phyloP scores from a whole-genome alignment of 2,888 invertebrate genomes.

The Silvanus unidentatus region DNA sequence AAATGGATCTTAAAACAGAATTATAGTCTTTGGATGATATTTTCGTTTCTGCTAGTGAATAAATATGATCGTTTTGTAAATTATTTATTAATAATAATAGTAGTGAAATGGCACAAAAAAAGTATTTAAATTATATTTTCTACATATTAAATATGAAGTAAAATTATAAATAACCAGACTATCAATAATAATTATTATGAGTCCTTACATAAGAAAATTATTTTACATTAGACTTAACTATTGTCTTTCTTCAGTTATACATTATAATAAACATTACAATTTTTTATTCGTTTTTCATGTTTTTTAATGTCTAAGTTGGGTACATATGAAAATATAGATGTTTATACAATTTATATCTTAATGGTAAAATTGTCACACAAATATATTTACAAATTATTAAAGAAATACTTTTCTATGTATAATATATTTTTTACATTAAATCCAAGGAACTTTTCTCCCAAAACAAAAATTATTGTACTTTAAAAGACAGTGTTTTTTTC shows the following conservation, averaged over 20 bases:
- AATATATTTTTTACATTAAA: too few relatives aligned
- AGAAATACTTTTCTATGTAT: too few relatives aligned
- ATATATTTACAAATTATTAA: neutral
- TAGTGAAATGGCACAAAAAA: conserved; percentile 33
- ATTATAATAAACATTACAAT: too few relatives aligned
- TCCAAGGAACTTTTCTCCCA: too few relatives aligned
- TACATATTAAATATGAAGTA: conserved; percentile 18
- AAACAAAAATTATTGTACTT: too few relatives aligned
- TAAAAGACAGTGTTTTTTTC: too few relatives aligned
- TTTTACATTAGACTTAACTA: conserved; percentile 24
- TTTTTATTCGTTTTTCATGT: neutral
- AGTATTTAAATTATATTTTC: conserved; percentile 24
- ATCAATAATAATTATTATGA: conserved; percentile 12
- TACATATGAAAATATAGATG: conserved; percentile 28
- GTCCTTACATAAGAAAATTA: too few relatives aligned
- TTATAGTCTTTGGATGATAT: conserved; percentile 6
- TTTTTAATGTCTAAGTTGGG: conserved; percentile 9
- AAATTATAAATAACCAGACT: conserved; percentile 29
- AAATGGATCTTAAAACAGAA: too few relatives aligned
- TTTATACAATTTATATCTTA: conserved; percentile 26
- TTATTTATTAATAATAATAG: conserved; percentile 17
- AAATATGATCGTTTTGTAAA: conserved; percentile 2
- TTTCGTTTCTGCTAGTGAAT: neutral
- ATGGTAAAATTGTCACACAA: conserved; percentile 18
- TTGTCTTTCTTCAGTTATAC: conserved; percentile 24